Conservation (phyloP, 2,113 vertebrate genomes). For the Nettapus auritus region DNA sequence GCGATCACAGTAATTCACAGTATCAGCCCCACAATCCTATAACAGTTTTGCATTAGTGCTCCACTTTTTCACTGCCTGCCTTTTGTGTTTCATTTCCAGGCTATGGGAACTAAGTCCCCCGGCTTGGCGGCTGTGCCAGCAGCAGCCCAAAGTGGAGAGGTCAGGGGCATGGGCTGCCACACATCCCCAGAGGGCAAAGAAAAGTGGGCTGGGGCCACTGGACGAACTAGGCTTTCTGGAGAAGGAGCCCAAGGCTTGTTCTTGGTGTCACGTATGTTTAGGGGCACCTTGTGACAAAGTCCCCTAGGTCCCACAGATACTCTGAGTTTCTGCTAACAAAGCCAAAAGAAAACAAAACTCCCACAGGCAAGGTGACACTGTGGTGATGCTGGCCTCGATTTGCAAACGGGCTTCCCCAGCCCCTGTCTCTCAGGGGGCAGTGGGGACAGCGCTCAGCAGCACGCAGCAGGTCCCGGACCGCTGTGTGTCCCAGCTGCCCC, state of each 20-base stretch:
- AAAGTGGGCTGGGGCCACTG: accelerated
- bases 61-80: neutral
- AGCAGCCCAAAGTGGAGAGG: neutral
- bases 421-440: too few species aligned
- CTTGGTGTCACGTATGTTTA: neutral
- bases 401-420: too few species aligned
- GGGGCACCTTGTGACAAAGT: neutral
- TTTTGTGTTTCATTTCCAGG: neutral
- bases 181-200: neutral
- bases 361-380: too few species aligned
- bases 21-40: neutral
- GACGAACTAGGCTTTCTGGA: neutral
- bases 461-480: too few species aligned
- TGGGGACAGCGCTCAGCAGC: too few species aligned
- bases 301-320: neutral
- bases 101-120: neutral
- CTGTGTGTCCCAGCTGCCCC: too few species aligned
- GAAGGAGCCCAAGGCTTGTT: neutral
- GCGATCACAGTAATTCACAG: accelerated
- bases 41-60: neutral
- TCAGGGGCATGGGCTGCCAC: neutral
- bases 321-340: neutral
- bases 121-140: neutral
- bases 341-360: neutral
- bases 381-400: too few species aligned